Evolutionary conservation across 30 jellyfish, hydroid and myxozoan genomes (phyloP).

Genomic region (Aurelia aurita): DNA sequence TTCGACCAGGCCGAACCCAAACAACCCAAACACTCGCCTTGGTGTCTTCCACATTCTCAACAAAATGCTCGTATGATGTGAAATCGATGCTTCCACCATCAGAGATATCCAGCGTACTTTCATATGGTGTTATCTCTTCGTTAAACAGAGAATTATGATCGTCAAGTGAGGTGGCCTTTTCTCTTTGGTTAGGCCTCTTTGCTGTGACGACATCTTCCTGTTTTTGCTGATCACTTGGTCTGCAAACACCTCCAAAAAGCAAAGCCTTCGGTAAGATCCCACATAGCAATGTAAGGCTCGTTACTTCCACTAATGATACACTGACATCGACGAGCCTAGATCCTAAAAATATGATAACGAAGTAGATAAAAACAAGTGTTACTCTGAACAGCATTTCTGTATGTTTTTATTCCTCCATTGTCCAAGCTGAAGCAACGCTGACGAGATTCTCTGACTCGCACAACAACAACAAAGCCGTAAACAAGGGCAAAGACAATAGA

Average conservation of each 20-base stretch:
- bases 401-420: not conserved
- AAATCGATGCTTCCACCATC: slow-evolving; percentile 53
- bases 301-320: slow-evolving; percentile 55
- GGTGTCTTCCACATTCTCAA: slow-evolving; percentile 93
- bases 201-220: not conserved
- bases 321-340: slow-evolving; percentile 78
- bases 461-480: not conserved
- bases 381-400: slow-evolving; percentile 58
- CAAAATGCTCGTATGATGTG: slow-evolving; percentile 61
- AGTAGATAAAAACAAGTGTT: slow-evolving; percentile 57
- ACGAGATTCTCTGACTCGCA: not conserved
- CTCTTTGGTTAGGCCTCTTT: not conserved
- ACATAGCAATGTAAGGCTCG: slow-evolving; percentile 47
- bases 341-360: slow-evolving; percentile 60
- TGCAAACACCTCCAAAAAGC: slow-evolving; percentile 6
- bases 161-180: not conserved
- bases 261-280: slow-evolving; percentile 38
- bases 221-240: not conserved
- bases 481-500: slow-evolving; percentile 6
- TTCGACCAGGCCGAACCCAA: slow-evolving; percentile 60
- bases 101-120: not conserved
- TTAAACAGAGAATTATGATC: not conserved
- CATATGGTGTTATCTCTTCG: slow-evolving; percentile 4
- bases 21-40: slow-evolving; percentile 96
- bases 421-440: not conserved